Evolutionary conservation across 2,113 vertebrate species (phyloP).

Genomic region (Antennarius striatus): DNA sequence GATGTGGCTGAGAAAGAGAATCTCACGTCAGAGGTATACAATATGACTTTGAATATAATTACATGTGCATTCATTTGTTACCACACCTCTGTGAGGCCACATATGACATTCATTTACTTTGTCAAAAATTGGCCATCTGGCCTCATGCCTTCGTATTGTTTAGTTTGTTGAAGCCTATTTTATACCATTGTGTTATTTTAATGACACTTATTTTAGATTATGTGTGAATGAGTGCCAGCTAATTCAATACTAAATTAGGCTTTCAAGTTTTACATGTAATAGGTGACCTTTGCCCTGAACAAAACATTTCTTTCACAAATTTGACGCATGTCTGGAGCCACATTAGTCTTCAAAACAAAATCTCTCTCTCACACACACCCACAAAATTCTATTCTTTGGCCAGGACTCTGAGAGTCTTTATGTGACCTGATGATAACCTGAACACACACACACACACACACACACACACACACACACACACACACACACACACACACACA

Average conservation of each 20-base stretch:
- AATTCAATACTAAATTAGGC: constrained; percentile 8
- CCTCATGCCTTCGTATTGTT: background rate
- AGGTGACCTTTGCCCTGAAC: constrained; percentile 3
- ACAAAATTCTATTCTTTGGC: constrained; percentile 10
- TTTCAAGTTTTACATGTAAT: constrained; percentile 17
- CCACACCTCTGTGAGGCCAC: constrained; percentile 9
- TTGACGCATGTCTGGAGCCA: constrained; percentile 21
- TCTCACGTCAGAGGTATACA: constrained; percentile 73
- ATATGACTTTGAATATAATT: background rate
- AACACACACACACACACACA: no score
- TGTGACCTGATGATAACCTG: no score
- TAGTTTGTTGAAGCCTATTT: constrained; percentile 17
- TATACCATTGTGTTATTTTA: constrained; percentile 22
- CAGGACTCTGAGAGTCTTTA: constrained; percentile 1
- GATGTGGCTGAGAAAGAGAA: constrained; percentile 48
- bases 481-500: background rate
- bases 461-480: no score
- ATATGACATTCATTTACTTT: constrained; percentile 8
- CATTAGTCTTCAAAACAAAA: constrained; percentile 20
- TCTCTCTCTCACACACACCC: background rate
- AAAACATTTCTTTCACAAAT: constrained; percentile 10
- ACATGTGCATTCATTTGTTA: constrained; percentile 8
- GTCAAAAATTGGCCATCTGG: constrained; percentile 4
- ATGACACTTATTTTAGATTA: constrained; percentile 13
- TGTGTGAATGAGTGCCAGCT: constrained; percentile 3